These are phyloP conservation scores for Aphyosemion australe DNA, from an alignment of 2,113 vertebrate species.

Conservation along the genomic window DNA sequence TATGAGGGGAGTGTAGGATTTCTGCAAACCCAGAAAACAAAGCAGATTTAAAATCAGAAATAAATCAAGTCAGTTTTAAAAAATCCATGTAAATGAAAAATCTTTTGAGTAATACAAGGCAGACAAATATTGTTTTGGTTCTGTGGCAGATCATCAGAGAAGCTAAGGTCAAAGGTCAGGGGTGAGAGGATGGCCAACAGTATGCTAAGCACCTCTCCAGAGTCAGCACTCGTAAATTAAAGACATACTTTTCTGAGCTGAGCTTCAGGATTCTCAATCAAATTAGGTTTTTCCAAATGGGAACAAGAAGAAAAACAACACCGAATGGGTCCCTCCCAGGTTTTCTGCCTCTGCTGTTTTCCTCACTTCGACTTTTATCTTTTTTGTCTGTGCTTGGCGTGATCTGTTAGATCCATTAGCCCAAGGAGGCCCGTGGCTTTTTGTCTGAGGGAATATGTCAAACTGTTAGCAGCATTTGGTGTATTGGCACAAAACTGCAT, in stretches of 20 bases:
- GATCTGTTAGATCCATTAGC: constrained; percentile 73
- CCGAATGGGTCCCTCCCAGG: constrained; percentile 12
- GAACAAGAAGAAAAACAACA: constrained; percentile 44
- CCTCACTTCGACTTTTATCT: constrained; percentile 40
- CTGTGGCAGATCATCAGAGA: constrained; percentile 14
- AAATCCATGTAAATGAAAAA: constrained; percentile 4
- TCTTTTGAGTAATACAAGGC: constrained; percentile 5
- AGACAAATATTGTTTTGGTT: constrained; percentile 18
- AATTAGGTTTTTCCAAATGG: constrained; percentile 31
- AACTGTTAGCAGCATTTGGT: constrained; percentile 54
- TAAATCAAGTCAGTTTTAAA: not conserved
- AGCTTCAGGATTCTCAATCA: constrained; percentile 35
- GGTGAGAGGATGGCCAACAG: constrained; percentile 38
- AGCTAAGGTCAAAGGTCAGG: constrained; percentile 27
- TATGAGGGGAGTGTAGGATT: not conserved
- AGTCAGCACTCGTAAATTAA: constrained; percentile 20
- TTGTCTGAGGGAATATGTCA: constrained; percentile 62
- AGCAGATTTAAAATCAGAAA: not conserved
- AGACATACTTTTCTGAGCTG: constrained; percentile 24
- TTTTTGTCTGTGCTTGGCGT: constrained; percentile 40
- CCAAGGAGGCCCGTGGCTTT: constrained; percentile 49
- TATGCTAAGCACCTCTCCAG: constrained; percentile 20
- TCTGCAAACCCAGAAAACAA: constrained; percentile 10
- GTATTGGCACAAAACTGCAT: constrained; percentile 53
- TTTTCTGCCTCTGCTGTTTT: constrained; percentile 40